Evolutionary conservation across 2,888 invertebrate species (phyloP).

Genomic region (Amphipyra tragopoginis): DNA sequence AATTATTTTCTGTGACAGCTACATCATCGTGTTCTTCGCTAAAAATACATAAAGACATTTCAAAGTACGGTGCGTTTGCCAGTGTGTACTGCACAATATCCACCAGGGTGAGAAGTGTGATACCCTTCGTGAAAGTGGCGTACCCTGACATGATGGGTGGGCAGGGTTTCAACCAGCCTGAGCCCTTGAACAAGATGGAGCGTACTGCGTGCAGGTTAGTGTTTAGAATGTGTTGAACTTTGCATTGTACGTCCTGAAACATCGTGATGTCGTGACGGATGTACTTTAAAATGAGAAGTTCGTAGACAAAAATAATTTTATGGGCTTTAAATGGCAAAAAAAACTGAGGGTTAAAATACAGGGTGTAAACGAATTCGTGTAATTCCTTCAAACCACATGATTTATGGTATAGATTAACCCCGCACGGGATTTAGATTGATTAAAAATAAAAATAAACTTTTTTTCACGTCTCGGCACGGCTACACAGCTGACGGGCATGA

Average conservation of each 20-base stretch:
- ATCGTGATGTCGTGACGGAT: constrained; percentile 1
- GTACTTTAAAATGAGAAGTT: too few relatives aligned
- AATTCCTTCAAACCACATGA: too few relatives aligned
- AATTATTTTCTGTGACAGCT: constrained; percentile 65
- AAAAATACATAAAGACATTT: constrained; percentile 85
- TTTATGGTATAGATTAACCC: too few relatives aligned
- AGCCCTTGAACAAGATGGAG: constrained; percentile 90
- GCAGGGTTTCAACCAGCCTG: constrained; percentile 87
- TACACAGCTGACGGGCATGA: too few relatives aligned
- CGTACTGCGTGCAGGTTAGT: constrained; percentile 83
- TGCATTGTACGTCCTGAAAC: background rate
- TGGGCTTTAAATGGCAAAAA: too few relatives aligned
- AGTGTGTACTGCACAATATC: constrained; percentile 89
- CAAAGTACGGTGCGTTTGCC: constrained; percentile 76
- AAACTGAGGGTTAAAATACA: too few relatives aligned
- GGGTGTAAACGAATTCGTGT: too few relatives aligned
- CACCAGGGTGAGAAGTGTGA: constrained; percentile 90
- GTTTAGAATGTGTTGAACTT: background rate
- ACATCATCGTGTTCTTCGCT: constrained; percentile 81
- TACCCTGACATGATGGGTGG: constrained; percentile 93
- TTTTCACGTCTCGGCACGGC: too few relatives aligned
- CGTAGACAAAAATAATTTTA: too few relatives aligned
- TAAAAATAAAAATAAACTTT: too few relatives aligned
- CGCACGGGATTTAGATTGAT: too few relatives aligned
- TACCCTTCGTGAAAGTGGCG: constrained; percentile 93